Evolutionary conservation across 2,888 invertebrate species (phyloP).

Genomic region (Coecobrya sp.): DNA sequence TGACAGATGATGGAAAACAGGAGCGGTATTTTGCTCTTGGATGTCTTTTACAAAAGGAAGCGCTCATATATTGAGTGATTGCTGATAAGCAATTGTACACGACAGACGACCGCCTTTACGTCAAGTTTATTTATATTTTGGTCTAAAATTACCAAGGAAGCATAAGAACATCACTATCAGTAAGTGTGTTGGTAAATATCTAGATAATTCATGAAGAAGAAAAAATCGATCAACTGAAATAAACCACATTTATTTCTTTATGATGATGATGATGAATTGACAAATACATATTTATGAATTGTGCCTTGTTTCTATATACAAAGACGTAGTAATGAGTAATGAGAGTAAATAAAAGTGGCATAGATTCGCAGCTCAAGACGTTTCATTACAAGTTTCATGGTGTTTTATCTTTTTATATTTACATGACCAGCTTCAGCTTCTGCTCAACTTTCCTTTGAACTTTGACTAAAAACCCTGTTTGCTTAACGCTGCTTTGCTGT

Average conservation of each 20-base stretch:
- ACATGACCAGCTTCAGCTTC: slow-evolving; percentile 66
- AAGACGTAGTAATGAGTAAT: slow-evolving; percentile 65
- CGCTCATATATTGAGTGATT: slow-evolving; percentile 73
- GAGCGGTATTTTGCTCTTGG: slow-evolving; percentile 71
- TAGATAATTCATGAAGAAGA: slow-evolving; percentile 32
- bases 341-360: slow-evolving; percentile 69
- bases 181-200: slow-evolving; percentile 59
- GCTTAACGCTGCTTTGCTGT: slow-evolving; percentile 5
- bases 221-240: slow-evolving; percentile 49
- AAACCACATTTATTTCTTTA: slow-evolving; percentile 13
- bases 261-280: background rate
- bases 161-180: background rate
- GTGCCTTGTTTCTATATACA: no score
- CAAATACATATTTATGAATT: background rate
- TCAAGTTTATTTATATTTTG: slow-evolving; percentile 9
- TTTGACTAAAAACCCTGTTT: slow-evolving; percentile 40
- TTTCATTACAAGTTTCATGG: slow-evolving; percentile 74
- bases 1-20: slow-evolving; percentile 75
- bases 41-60: slow-evolving; percentile 33
- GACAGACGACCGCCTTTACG: slow-evolving; percentile 40
- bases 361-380: slow-evolving; percentile 71
- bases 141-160: slow-evolving; percentile 33
- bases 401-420: slow-evolving; percentile 71
- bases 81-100: slow-evolving; percentile 74
- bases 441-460: slow-evolving; percentile 47